These are phyloP conservation scores for Rhea pennata DNA, from an alignment of 2,113 vertebrate species.

Conservation along the genomic window DNA sequence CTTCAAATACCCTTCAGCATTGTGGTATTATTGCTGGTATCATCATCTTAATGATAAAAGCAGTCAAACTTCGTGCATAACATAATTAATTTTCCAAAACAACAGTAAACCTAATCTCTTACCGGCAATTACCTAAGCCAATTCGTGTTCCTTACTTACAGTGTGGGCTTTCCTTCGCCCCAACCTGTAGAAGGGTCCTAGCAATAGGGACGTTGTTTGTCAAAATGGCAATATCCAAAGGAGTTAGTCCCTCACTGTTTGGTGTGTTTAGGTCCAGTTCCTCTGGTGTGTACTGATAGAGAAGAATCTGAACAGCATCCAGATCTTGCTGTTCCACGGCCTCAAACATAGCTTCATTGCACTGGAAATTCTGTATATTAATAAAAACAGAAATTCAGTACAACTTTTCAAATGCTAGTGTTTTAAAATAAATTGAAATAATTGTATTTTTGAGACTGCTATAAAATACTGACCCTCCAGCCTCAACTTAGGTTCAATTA, in stretches of 20 bases:
- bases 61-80: not conserved
- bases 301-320: slow-evolving; percentile 90
- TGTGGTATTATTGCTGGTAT: not conserved
- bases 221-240: slow-evolving; percentile 93
- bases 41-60: not conserved
- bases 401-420: not conserved
- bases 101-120: not conserved
- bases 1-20: not conserved
- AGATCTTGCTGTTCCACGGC: slow-evolving; percentile 96
- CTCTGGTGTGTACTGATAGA: slow-evolving; percentile 88
- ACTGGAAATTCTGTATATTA: slow-evolving; percentile 86
- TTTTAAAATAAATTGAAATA: not conserved
- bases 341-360: slow-evolving; percentile 91
- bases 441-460: not conserved
- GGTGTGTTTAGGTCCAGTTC: slow-evolving; percentile 96
- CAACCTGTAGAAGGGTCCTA: slow-evolving; percentile 87
- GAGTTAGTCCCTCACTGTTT: slow-evolving; percentile 91
- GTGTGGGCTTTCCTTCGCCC: slow-evolving; percentile 92
- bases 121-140: not conserved
- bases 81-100: not conserved
- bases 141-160: slow-evolving; percentile 84
- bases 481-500: not conserved
- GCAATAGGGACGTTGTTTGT: slow-evolving; percentile 94
- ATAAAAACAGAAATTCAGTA: not conserved
- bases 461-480: not conserved